Percentiles rank a stretch among this genome's conserved stretches.
Evolutionary conservation across 2,888 invertebrate genomes (phyloP).

Genomic region (Achlya flavicornis): DNA sequence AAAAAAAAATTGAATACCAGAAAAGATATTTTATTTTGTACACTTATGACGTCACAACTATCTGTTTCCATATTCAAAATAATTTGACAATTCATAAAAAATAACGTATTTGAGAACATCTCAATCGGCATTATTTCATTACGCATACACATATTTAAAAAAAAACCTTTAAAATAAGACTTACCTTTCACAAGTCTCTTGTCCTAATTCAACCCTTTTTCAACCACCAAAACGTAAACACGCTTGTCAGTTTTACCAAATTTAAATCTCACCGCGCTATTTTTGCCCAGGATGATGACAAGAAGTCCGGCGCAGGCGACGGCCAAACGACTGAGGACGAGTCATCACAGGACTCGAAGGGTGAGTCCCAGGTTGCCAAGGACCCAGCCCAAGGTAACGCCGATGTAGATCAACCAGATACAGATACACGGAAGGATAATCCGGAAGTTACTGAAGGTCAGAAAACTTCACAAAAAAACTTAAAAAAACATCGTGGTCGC

Average conservation of each 20-base stretch:
- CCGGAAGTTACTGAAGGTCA: conserved; percentile 57
- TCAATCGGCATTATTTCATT: too few species aligned
- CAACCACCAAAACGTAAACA: too few species aligned
- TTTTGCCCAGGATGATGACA: conserved; percentile 76
- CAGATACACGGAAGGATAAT: conserved; percentile 48
- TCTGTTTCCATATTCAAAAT: too few species aligned
- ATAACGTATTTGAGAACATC: too few species aligned
- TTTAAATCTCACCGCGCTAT: not conserved
- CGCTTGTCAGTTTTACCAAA: not conserved
- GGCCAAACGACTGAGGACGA: conserved; percentile 81
- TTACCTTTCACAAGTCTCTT: too few species aligned
- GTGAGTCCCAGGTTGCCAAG: conserved; percentile 61
- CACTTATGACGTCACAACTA: too few species aligned
- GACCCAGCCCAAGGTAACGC: conserved; percentile 68
- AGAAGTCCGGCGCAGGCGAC: conserved; percentile 76
- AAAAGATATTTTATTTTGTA: too few species aligned
- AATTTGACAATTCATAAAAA: too few species aligned
- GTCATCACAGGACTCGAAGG: conserved; percentile 82
- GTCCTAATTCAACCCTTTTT: too few species aligned
- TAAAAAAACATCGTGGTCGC: conserved; percentile 18
- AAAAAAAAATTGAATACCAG: too few species aligned
- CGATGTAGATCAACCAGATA: conserved; percentile 72
- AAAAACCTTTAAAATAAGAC: too few species aligned
- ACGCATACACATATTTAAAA: too few species aligned
- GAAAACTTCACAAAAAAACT: conserved; percentile 26